Percentiles rank a stretch among this genome's conserved stretches.
Conservation (phyloP, 2,113 vertebrate genomes). For the Erpornis zantholeuca region DNA sequence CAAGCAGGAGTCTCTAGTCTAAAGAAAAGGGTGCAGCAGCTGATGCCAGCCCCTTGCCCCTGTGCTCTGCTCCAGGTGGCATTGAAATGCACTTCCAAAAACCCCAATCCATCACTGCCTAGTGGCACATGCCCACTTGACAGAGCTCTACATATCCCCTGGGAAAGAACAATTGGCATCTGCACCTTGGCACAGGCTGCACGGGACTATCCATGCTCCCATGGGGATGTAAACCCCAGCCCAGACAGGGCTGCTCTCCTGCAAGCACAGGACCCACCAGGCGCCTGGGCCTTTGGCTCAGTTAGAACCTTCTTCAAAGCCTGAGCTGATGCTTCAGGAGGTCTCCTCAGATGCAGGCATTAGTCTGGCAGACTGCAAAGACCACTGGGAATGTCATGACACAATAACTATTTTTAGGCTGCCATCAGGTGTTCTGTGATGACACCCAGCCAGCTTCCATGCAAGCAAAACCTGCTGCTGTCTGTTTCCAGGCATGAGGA, state of each 20-base stretch:
- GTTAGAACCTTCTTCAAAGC: background rate
- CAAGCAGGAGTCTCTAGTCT: background rate
- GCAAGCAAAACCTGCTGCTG: background rate
- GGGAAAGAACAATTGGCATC: background rate
- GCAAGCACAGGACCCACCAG: background rate
- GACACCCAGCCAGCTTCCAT: background rate
- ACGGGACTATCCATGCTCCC: accelerated
- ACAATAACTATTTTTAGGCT: background rate
- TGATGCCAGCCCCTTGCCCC: background rate
- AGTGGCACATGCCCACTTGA: accelerated
- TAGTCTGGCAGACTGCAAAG: background rate
- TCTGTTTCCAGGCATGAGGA: background rate
- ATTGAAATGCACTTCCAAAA: background rate
- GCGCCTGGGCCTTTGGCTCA: accelerated
- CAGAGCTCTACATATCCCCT: background rate
- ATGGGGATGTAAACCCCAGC: background rate
- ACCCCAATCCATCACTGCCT: background rate
- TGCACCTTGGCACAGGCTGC: background rate
- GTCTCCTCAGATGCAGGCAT: background rate
- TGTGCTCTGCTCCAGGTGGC: background rate
- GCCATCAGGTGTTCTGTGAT: background rate
- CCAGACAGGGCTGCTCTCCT: background rate
- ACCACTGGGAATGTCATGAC: background rate
- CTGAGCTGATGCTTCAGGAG: background rate
- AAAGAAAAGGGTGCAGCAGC: background rate